Conservation (phyloP, 2,888 invertebrate species). For the Sisyra terminalis region DNA sequence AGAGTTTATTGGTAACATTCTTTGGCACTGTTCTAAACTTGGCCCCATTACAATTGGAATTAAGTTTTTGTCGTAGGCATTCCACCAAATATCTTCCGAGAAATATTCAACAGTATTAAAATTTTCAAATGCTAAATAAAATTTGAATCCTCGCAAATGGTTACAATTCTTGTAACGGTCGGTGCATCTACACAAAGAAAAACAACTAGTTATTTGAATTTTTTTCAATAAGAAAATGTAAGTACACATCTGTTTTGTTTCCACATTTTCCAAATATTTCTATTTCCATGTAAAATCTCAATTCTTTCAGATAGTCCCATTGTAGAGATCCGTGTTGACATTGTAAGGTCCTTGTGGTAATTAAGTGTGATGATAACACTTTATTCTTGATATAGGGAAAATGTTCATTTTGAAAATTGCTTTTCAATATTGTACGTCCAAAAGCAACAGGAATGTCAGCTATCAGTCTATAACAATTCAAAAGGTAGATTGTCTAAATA, state of each 20-base stretch:
- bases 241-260: conserved; percentile 17
- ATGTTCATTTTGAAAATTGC: conserved; percentile 10
- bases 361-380: conserved; percentile 14
- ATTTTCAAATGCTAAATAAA: conserved; percentile 55
- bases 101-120: conserved; percentile 50
- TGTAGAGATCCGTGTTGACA: conserved; percentile 33
- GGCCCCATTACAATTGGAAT: conserved; percentile 52
- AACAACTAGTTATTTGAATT: background rate
- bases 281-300: conserved; percentile 39
- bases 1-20: conserved; percentile 42
- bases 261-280: conserved; percentile 41
- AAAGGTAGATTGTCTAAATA: too few species aligned
- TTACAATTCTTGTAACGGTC: conserved; percentile 45
- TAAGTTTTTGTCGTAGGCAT: conserved; percentile 41
- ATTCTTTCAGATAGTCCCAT: conserved; percentile 32
- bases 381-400: conserved; percentile 6
- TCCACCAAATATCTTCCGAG: conserved; percentile 53
- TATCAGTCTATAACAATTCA: conserved; percentile 32
- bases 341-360: conserved; percentile 37
- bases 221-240: background rate
- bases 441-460: conserved; percentile 51
- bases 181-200: conserved; percentile 35
- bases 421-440: conserved; percentile 32
- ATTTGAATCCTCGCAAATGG: conserved; percentile 37
- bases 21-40: conserved; percentile 25